These are phyloP conservation scores for Gymnoscopelus braueri DNA, from an alignment of 2,797 vertebrate species.

Conservation along the genomic window DNA sequence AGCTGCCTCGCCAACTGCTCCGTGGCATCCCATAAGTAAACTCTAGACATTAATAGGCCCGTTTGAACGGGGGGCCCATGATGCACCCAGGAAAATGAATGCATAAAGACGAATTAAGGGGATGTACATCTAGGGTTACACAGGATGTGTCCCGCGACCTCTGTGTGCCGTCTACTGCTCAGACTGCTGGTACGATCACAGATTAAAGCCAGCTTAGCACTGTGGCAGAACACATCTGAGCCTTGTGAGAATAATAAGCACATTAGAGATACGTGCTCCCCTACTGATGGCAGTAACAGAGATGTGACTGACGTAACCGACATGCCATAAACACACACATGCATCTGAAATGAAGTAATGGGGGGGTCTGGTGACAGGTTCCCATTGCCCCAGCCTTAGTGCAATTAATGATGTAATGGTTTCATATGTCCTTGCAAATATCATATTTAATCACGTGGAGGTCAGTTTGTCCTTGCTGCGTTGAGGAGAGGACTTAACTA, in stretches of 20 bases:
- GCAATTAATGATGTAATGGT: constrained; percentile 85
- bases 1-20: constrained; percentile 84
- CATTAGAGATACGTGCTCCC: constrained; percentile 61
- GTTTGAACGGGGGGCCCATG: constrained; percentile 50
- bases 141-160: constrained; percentile 23
- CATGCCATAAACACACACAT: constrained; percentile 77
- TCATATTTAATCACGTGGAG: constrained; percentile 73
- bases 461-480: constrained; percentile 74
- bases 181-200: constrained; percentile 58
- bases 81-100: constrained; percentile 61
- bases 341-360: constrained; percentile 79
- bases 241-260: constrained; percentile 67
- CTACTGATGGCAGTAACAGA: constrained; percentile 62
- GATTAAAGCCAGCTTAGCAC: constrained; percentile 68
- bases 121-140: constrained; percentile 35
- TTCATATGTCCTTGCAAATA: constrained; percentile 75
- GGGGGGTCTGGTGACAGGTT: constrained; percentile 59
- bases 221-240: constrained; percentile 44
- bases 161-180: constrained; percentile 44
- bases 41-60: constrained; percentile 68
- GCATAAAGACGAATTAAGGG: constrained; percentile 56
- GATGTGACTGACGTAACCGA: constrained; percentile 76
- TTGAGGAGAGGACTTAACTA: constrained; percentile 37
- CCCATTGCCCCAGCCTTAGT: constrained; percentile 59
- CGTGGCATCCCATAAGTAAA: constrained; percentile 74